These are phyloP conservation scores for Lates japonicus DNA, from an alignment of 2,797 vertebrate species.

Conservation along the genomic window DNA sequence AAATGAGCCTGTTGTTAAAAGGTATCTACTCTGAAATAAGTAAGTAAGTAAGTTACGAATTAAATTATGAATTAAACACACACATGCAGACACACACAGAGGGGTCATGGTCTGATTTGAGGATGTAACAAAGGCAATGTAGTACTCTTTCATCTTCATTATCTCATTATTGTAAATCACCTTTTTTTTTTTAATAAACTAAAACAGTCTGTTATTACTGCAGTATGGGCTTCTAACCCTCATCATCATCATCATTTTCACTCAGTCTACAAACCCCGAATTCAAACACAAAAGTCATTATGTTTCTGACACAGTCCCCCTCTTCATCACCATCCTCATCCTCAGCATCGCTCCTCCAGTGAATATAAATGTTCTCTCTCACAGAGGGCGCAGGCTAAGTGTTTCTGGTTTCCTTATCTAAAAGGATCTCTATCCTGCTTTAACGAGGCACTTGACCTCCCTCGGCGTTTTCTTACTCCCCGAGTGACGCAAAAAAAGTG, in stretches of 20 bases:
- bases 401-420: constrained; percentile 71
- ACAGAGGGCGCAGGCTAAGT: constrained; percentile 64
- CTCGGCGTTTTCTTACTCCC: constrained; percentile 72
- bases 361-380: constrained; percentile 27
- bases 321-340: constrained; percentile 24
- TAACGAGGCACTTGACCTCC: constrained; percentile 83
- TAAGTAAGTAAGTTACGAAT: neutral
- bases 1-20: neutral
- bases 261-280: neutral
- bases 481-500: constrained; percentile 86
- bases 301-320: neutral
- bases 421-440: constrained; percentile 75
- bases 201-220: neutral
- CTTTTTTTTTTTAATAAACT: too few relatives aligned
- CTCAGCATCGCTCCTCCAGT: constrained; percentile 33
- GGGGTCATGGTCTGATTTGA: neutral
- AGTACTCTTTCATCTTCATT: neutral
- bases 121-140: neutral
- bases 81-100: neutral
- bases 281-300: neutral
- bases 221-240: neutral
- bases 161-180: neutral
- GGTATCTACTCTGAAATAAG: neutral
- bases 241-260: neutral
- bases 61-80: neutral